Conservation (phyloP, 2,888 invertebrate genomes). For the Thera britannica region DNA sequence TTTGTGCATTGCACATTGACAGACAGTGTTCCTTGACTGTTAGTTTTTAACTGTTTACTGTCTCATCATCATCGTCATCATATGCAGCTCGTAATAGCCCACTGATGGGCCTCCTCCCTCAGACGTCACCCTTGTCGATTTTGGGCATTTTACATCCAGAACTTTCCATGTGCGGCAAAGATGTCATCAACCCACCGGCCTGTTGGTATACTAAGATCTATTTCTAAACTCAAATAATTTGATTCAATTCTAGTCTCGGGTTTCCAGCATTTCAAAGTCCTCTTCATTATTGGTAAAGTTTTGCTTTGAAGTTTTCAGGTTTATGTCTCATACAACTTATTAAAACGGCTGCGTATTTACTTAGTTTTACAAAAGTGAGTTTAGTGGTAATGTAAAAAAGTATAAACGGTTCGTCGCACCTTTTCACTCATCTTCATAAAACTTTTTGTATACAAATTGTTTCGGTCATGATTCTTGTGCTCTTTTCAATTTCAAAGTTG, state of each 20-base stretch:
- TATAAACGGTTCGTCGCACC: not conserved
- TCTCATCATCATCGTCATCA: too few relatives aligned
- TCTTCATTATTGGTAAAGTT: slow-evolving; percentile 25
- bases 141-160: too few relatives aligned
- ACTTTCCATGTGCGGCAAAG: too few relatives aligned
- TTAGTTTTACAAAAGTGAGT: not conserved
- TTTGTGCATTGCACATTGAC: not conserved
- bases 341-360: not conserved
- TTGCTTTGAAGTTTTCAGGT: slow-evolving; percentile 8
- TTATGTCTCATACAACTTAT: slow-evolving; percentile 8
- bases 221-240: slow-evolving; percentile 3
- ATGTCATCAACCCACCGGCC: too few relatives aligned
- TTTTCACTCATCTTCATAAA: not conserved
- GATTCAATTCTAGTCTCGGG: slow-evolving; percentile 6
- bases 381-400: slow-evolving; percentile 3
- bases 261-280: slow-evolving; percentile 22
- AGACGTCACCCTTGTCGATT: too few relatives aligned
- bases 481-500: slow-evolving; percentile 24
- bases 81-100: too few relatives aligned
- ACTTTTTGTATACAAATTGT: slow-evolving; percentile 7
- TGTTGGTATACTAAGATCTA: too few relatives aligned
- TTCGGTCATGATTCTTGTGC: slow-evolving; percentile 1
- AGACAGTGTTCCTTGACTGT: not conserved
- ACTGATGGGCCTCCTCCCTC: too few relatives aligned
- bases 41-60: not conserved